Percentiles rank a stretch among this genome's conserved stretches.
Evolutionary conservation across 1,140 invertebrate species (phyloP).

Genomic region (Drosophila pruinosa): DNA sequence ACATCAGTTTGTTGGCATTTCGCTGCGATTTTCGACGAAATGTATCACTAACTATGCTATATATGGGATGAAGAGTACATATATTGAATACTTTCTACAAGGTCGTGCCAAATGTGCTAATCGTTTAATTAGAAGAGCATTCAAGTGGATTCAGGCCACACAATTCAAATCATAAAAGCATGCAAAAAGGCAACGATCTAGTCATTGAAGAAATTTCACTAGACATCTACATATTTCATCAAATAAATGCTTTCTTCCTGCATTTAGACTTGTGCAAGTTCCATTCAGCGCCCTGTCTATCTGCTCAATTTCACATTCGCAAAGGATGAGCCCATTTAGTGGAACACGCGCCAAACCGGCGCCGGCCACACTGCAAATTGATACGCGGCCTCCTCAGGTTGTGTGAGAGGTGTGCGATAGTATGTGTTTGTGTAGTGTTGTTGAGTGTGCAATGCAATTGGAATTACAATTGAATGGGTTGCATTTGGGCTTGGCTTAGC

Average conservation of each 20-base stretch:
- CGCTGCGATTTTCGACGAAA: conserved; percentile 12
- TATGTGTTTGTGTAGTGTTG: background rate
- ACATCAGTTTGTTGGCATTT: conserved; percentile 59
- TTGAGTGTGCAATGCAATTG: conserved; percentile 15
- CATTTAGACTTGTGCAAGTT: conserved; percentile 55
- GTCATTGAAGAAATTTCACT: conserved; percentile 6
- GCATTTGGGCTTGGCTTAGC: conserved; percentile 14
- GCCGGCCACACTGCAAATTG: conserved; percentile 51
- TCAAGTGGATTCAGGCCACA: conserved; percentile 55
- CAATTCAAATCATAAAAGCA: background rate
- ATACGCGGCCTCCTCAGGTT: conserved; percentile 70
- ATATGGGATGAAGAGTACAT: too few species aligned
- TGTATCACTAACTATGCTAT: background rate
- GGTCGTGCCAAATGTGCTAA: conserved; percentile 49
- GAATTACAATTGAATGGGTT: conserved; percentile 36
- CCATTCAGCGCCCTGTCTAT: conserved; percentile 18
- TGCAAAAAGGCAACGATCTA: conserved; percentile 2
- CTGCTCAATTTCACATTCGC: conserved; percentile 27
- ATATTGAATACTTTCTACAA: conserved; percentile 28
- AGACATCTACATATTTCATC: conserved; percentile 27
- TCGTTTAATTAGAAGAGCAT: conserved; percentile 58
- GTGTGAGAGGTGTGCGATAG: conserved; percentile 15
- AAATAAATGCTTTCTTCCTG: conserved; percentile 77
- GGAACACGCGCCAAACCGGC: conserved; percentile 68
- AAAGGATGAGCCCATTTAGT: conserved; percentile 72